Percentiles rank a stretch among this genome's conserved stretches.
Evolutionary conservation across 2,113 vertebrate species (phyloP).

Genomic region (Corydoras sp.): DNA sequence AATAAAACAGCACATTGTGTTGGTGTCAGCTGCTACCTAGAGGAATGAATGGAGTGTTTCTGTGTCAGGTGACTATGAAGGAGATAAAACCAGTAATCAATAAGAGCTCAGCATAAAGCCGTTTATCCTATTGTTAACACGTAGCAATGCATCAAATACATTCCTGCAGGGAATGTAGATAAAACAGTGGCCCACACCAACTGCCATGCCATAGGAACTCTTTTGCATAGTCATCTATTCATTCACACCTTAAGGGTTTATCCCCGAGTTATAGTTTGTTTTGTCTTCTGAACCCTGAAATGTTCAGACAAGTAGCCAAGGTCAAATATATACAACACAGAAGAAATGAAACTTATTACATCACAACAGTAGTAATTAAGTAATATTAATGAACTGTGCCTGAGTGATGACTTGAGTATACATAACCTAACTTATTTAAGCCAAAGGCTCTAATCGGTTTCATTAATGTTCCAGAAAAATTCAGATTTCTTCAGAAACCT

Average conservation of each 20-base stretch:
- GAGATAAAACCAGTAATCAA: constrained; percentile 36
- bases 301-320: too few species aligned
- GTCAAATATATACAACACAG: too few species aligned
- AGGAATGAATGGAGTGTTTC: background rate
- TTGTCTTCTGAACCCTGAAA: too few species aligned
- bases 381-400: too few species aligned
- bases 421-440: too few species aligned
- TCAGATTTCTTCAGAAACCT: too few species aligned
- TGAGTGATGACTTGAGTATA: too few species aligned
- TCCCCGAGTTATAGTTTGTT: background rate
- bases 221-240: constrained; percentile 15
- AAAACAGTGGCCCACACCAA: constrained; percentile 9
- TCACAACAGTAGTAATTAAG: too few species aligned
- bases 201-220: background rate
- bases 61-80: constrained; percentile 29
- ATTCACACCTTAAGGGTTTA: constrained; percentile 20
- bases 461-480: too few species aligned
- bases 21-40: constrained; percentile 3
- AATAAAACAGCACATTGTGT: background rate
- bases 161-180: constrained; percentile 13
- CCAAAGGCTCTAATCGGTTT: too few species aligned
- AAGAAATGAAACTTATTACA: too few species aligned
- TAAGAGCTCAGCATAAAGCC: constrained; percentile 21
- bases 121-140: constrained; percentile 23
- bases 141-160: constrained; percentile 18